Conservation (phyloP, 2,888 invertebrate genomes). For the Eumerus sabulonum region DNA sequence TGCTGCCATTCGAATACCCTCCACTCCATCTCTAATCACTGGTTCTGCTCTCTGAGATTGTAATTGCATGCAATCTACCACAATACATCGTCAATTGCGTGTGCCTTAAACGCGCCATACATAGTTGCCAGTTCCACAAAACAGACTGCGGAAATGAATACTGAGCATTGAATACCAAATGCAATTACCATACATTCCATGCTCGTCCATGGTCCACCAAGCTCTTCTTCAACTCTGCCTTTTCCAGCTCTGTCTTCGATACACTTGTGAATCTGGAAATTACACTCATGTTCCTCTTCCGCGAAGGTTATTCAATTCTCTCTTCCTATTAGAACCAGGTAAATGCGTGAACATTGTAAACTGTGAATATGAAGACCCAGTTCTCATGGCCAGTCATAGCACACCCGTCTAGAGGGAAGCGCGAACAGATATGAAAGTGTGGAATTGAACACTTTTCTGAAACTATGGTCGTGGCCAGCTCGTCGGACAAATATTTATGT, state of each 20-base stretch:
- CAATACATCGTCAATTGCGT: constrained; percentile 44
- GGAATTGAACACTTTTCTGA: constrained; percentile 39
- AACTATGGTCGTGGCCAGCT: constrained; percentile 6
- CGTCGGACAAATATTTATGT: constrained; percentile 23
- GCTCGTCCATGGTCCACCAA: constrained; percentile 3
- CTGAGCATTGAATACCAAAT: constrained; percentile 15
- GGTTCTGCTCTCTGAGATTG: constrained; percentile 1
- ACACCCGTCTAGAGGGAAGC: constrained; percentile 4
- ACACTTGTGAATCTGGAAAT: constrained; percentile 8
- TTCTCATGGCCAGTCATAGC: constrained; percentile 43
- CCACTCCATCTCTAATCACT: constrained; percentile 36
- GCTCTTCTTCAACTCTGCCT: constrained; percentile 8
- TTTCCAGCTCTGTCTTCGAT: not conserved
- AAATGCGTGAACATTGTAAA: not conserved
- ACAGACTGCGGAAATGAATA: constrained; percentile 51
- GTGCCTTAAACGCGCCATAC: constrained; percentile 27
- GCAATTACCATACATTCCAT: constrained; percentile 36
- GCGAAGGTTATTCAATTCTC: constrained; percentile 15
- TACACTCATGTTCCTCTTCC: not conserved
- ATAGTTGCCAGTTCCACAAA: constrained; percentile 24
- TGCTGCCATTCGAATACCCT: constrained; percentile 31
- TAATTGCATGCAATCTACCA: constrained; percentile 49
- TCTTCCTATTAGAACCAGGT: constrained; percentile 12
- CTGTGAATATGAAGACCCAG: constrained; percentile 23
- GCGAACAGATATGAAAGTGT: constrained; percentile 50